Evolutionary conservation across 2,888 invertebrate genomes (phyloP).

Genomic region (Nudaria mundana): DNA sequence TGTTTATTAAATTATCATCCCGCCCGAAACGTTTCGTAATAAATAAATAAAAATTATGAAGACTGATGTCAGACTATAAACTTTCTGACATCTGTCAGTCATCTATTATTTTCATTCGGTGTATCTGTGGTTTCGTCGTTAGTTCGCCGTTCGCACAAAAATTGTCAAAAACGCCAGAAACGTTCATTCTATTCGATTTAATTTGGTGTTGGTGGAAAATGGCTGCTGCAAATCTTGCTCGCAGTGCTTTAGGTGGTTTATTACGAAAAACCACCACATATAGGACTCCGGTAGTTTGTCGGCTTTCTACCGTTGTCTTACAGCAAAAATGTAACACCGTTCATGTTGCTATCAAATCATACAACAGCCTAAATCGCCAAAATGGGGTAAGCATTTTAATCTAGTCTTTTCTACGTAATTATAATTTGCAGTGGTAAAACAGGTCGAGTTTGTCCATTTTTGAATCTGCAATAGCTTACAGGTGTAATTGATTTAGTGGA

Average conservation of each 20-base stretch:
- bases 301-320: slow-evolving; percentile 64
- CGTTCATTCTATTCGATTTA: slow-evolving; percentile 25
- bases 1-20: no score
- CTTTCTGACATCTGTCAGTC: background rate
- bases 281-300: slow-evolving; percentile 65
- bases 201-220: slow-evolving; percentile 56
- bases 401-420: slow-evolving; percentile 43
- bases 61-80: no score
- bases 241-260: slow-evolving; percentile 71
- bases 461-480: no score
- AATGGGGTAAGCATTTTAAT: slow-evolving; percentile 59
- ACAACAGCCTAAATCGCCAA: slow-evolving; percentile 46
- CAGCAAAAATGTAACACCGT: slow-evolving; percentile 63
- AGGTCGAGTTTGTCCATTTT: background rate
- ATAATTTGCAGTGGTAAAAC: slow-evolving; percentile 6
- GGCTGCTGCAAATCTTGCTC: slow-evolving; percentile 73
- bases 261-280: slow-evolving; percentile 64
- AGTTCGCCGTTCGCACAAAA: no score
- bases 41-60: no score
- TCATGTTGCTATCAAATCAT: slow-evolving; percentile 46
- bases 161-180: no score
- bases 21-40: no score
- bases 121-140: slow-evolving; percentile 3
- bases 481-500: no score
- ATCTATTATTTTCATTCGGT: background rate